Evolutionary conservation across 2,113 vertebrate genomes (phyloP).

Genomic region (Fulica atra): DNA sequence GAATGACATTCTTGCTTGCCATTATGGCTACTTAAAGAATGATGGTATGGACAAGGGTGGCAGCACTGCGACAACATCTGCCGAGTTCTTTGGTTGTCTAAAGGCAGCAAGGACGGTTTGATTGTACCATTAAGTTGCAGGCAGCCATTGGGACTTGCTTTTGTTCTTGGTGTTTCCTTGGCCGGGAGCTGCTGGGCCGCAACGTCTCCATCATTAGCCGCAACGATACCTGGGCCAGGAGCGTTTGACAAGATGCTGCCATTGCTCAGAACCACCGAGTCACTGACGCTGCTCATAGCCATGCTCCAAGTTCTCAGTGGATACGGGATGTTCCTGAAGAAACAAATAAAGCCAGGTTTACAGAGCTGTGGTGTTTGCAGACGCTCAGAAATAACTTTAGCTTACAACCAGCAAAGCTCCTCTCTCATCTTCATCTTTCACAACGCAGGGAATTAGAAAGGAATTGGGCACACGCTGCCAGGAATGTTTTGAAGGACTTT

Average conservation of each 20-base stretch:
- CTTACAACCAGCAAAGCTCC: background rate
- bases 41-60: slow-evolving; percentile 83
- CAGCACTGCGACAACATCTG: slow-evolving; percentile 73
- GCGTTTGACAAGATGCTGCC: slow-evolving; percentile 70
- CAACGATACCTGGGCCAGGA: background rate
- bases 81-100: slow-evolving; percentile 78
- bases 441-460: background rate
- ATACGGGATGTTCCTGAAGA: background rate
- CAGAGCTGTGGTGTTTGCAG: background rate
- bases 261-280: slow-evolving; percentile 74
- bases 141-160: slow-evolving; percentile 78
- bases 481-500: background rate
- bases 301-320: slow-evolving; percentile 64
- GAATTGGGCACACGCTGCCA: background rate
- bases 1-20: slow-evolving; percentile 81
- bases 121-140: slow-evolving; percentile 76
- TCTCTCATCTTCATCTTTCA: background rate
- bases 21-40: slow-evolving; percentile 77
- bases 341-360: background rate
- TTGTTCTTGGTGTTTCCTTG: slow-evolving; percentile 68
- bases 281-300: slow-evolving; percentile 74
- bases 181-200: slow-evolving; percentile 34
- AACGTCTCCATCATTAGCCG: slow-evolving; percentile 51
- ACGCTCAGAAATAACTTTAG: background rate
- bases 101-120: slow-evolving; percentile 76